Evolutionary conservation across 30 jellyfish, hydroid and myxozoan species (phyloP).

Genomic region (Aurelia aurita complex sp. Pacific): DNA sequence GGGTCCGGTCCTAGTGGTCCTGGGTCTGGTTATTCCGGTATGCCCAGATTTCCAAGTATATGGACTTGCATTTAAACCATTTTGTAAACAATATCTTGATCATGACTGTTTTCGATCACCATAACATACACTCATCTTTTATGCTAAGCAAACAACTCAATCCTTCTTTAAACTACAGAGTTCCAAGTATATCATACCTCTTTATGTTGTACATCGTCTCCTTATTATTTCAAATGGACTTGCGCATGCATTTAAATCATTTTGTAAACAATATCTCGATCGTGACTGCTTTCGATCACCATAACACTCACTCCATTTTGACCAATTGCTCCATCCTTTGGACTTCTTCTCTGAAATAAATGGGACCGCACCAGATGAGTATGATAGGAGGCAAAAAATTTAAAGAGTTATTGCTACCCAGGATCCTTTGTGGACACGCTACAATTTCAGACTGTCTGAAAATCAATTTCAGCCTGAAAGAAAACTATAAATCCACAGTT

Average conservation of each 20-base stretch:
- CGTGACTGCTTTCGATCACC: neutral
- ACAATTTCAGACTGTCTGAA: no score
- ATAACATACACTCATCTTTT: neutral
- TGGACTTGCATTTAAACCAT: neutral
- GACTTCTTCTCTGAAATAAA: neutral
- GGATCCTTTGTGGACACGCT: no score
- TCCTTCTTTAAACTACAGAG: no score
- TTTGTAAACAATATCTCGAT: neutral
- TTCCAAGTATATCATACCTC: no score
- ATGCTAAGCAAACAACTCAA: no score
- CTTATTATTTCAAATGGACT: neutral
- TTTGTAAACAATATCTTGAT: neutral
- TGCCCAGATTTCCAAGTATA: no score
- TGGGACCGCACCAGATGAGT: neutral
- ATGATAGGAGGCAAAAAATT: no score
- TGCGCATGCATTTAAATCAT: neutral
- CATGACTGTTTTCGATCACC: neutral
- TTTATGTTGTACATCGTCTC: no score
- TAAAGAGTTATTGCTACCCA: no score
- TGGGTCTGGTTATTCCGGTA: neutral
- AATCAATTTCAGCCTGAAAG: no score
- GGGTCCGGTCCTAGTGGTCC: no score
- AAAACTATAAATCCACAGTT: no score
- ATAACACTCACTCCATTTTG: neutral
- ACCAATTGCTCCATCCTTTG: constrained; percentile 1